A percentile compares a stretch with the other conserved stretches of the same genome.
These are phyloP conservation scores for Fistularia tabacaria DNA, from an alignment of 2,797 vertebrate genomes.

Conservation along the genomic window DNA sequence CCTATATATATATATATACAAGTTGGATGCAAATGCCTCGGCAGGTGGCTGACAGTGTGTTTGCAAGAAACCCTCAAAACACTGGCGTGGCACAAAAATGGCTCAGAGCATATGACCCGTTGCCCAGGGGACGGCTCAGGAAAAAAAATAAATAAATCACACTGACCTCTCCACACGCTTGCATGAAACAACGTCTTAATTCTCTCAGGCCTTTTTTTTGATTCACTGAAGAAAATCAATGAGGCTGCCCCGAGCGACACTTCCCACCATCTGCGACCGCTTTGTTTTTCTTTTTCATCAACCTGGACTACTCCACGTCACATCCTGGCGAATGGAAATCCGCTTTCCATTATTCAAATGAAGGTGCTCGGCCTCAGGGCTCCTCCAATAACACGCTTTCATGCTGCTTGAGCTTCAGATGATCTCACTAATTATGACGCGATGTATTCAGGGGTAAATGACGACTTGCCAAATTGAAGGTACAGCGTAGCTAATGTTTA, in stretches of 20 bases:
- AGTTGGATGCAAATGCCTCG: constrained; percentile 43
- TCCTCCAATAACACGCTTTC: not conserved
- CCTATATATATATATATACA: constrained; percentile 3
- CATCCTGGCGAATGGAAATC: constrained; percentile 27
- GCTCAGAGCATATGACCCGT: constrained; percentile 20
- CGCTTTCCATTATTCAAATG: constrained; percentile 9
- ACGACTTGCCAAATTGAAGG: too few relatives aligned
- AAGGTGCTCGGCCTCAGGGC: not conserved
- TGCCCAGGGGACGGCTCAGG: constrained; percentile 13
- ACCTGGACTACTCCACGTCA: constrained; percentile 16
- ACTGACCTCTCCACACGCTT: constrained; percentile 47
- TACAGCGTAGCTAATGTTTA: too few relatives aligned
- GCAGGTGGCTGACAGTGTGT: constrained; percentile 30
- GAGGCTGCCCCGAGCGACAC: constrained; percentile 22
- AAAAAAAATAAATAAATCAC: constrained; percentile 3
- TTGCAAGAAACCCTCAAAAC: constrained; percentile 15
- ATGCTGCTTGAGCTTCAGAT: too few relatives aligned
- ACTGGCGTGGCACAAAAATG: constrained; percentile 26
- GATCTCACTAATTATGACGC: too few relatives aligned
- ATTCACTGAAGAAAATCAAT: constrained; percentile 46
- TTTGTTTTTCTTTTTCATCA: constrained; percentile 2
- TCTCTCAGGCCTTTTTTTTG: constrained; percentile 21
- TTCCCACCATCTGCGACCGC: constrained; percentile 46
- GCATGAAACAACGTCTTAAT: constrained; percentile 53
- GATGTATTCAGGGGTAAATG: too few relatives aligned